Percentiles rank a stretch among this genome's conserved stretches.
Conservation (phyloP, 2,888 invertebrate genomes). For the Mellilla xanthometata region DNA sequence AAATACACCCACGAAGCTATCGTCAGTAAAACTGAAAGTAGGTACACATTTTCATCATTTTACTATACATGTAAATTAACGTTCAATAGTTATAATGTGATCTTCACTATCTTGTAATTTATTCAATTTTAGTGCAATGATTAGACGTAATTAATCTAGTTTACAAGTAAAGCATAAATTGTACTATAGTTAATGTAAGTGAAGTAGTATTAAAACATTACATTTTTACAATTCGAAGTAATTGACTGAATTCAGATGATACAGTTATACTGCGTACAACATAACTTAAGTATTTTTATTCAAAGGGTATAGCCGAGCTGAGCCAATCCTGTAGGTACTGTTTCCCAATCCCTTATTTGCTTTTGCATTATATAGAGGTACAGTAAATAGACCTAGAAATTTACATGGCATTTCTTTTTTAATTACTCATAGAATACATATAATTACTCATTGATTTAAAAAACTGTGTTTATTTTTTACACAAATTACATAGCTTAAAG, state of each 20-base stretch:
- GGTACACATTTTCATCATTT: slow-evolving; percentile 47
- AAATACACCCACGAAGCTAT: slow-evolving; percentile 31
- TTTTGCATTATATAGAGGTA: no score
- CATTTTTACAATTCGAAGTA: slow-evolving; percentile 68
- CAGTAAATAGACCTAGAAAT: no score
- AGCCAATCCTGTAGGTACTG: no score
- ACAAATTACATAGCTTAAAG: no score
- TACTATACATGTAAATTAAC: slow-evolving; percentile 41
- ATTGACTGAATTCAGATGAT: slow-evolving; percentile 70
- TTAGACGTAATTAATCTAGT: slow-evolving; percentile 75
- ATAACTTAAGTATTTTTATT: slow-evolving; percentile 61
- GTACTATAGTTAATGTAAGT: slow-evolving; percentile 69
- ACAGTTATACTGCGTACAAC: slow-evolving; percentile 64
- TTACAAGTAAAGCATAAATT: slow-evolving; percentile 59
- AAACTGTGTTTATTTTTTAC: no score
- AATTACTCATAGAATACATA: no score
- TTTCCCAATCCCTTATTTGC: no score
- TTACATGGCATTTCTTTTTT: no score
- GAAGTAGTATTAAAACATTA: slow-evolving; percentile 58
- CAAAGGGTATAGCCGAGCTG: slow-evolving; percentile 23
- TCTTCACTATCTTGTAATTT: slow-evolving; percentile 73
- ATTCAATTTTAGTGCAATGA: slow-evolving; percentile 82
- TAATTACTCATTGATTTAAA: no score
- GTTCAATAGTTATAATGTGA: slow-evolving; percentile 61
- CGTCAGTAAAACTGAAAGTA: slow-evolving; percentile 50